phyloP scores from a whole-genome alignment of 35 echinoderm and acorn worm genomes.

The Apostichopus parvimensis region DNA sequence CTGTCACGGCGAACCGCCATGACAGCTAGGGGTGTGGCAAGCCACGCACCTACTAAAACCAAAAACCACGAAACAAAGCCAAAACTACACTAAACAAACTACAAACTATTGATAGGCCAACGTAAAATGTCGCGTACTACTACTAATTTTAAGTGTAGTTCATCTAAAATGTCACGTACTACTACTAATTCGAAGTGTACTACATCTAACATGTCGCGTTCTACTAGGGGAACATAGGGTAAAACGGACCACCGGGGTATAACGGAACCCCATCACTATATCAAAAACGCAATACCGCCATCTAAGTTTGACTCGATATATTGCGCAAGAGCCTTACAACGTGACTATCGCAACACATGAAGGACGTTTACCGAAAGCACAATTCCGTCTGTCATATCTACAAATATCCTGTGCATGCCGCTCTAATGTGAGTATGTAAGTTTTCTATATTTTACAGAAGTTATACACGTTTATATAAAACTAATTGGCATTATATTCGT shows the following conservation, averaged over 20 bases:
- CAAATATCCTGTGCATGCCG: slow-evolving; percentile 1
- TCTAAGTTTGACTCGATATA: not conserved
- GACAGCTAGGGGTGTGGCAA: no score
- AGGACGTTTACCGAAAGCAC: not conserved
- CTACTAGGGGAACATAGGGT: slow-evolving; percentile 12
- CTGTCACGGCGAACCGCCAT: no score
- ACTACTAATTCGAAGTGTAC: no score
- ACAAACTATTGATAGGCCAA: no score
- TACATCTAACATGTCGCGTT: no score
- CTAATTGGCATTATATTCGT: slow-evolving; percentile 16
- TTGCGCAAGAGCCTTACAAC: slow-evolving; percentile 25
- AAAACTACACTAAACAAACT: no score
- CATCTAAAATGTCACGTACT: no score
- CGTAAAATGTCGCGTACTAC: no score
- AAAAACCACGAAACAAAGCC: no score
- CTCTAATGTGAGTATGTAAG: not conserved
- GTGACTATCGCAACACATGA: not conserved
- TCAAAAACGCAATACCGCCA: slow-evolving; percentile 32
- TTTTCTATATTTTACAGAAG: not conserved
- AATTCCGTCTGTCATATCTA: not conserved
- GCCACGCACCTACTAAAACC: no score
- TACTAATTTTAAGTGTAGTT: no score
- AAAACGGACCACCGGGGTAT: not conserved
- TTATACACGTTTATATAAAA: not conserved
- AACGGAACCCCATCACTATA: slow-evolving; percentile 16